Percentiles rank a stretch among this genome's conserved stretches.
phyloP scores from a whole-genome alignment of 1,140 invertebrate species.

The Brachionus sp. region DNA sequence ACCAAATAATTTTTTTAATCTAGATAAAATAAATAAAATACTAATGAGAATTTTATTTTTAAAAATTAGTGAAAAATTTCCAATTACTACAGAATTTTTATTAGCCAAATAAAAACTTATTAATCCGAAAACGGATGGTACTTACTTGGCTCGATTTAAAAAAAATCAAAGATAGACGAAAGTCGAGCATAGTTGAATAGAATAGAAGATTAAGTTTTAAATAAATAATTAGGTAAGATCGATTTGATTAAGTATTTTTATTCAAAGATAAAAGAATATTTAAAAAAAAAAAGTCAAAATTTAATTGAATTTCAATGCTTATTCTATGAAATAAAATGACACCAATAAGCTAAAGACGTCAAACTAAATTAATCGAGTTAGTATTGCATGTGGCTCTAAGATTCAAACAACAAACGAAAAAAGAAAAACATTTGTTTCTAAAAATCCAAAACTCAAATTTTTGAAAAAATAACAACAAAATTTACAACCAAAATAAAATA shows the following conservation, averaged over 20 bases:
- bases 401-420: constrained; percentile 25
- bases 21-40: too few relatives aligned
- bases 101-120: too few relatives aligned
- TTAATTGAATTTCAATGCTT: background rate
- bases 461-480: constrained; percentile 25
- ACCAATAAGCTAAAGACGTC: background rate
- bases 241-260: constrained; percentile 27
- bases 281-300: background rate
- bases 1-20: too few relatives aligned
- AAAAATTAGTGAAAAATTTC: too few relatives aligned
- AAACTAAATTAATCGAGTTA: background rate
- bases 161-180: background rate
- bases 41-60: too few relatives aligned
- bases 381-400: background rate
- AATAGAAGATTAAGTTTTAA: background rate
- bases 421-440: constrained; percentile 7
- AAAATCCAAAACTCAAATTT: constrained; percentile 28
- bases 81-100: too few relatives aligned
- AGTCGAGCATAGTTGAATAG: background rate
- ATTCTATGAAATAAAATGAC: background rate
- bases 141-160: background rate
- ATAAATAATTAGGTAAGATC: background rate
- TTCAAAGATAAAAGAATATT: constrained; percentile 1
- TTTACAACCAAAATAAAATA: constrained; percentile 9
- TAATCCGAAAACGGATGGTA: background rate